These are phyloP conservation scores for Anolis apletophallus DNA, from an alignment of 2,797 vertebrate genomes.

Conservation along the genomic window DNA sequence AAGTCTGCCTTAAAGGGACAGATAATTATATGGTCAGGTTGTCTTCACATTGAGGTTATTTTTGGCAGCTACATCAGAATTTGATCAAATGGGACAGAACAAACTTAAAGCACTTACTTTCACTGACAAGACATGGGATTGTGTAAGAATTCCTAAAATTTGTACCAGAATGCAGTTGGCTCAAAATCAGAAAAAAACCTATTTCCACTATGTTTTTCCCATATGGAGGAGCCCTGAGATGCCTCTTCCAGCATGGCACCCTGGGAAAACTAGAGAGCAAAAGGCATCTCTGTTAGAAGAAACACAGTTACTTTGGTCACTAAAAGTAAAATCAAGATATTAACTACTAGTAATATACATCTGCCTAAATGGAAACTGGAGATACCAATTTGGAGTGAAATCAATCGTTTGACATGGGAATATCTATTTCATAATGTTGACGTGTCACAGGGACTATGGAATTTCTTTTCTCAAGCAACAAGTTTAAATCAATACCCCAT, in stretches of 20 bases:
- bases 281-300: background rate
- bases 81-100: background rate
- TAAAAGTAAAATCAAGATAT: conserved; percentile 44
- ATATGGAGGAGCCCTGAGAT: background rate
- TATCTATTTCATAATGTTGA: conserved; percentile 17
- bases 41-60: no score
- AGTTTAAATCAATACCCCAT: conserved; percentile 42
- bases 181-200: background rate
- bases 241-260: background rate
- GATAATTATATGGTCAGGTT: background rate
- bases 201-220: no score
- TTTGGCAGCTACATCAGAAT: background rate
- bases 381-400: conserved; percentile 13
- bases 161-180: background rate
- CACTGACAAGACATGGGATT: background rate
- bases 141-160: background rate
- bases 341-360: conserved; percentile 23
- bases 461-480: conserved; percentile 34
- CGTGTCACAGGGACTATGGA: accelerated
- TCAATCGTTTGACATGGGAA: conserved; percentile 16
- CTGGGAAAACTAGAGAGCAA: background rate
- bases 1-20: background rate
- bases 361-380: conserved; percentile 44
- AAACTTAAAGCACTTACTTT: background rate
- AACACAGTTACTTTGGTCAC: background rate